Base-by-base conservation (phyloP, 2,888 invertebrate genomes). In the Hecatera dysodea region DNA sequence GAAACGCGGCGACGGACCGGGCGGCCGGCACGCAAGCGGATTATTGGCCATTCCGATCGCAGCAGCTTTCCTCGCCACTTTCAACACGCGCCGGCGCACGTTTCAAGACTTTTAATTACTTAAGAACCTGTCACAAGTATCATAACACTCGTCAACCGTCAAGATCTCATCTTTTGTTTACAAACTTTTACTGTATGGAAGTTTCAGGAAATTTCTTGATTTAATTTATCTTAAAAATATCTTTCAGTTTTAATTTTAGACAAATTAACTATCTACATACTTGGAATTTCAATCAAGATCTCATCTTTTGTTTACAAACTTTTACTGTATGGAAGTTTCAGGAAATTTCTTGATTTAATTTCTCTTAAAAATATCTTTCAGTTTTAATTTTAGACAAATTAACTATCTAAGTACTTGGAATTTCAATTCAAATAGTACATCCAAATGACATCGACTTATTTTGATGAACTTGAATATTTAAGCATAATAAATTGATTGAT, bases 41-140 rank as follows among this genome's bases (percentile, higher is more conserved):
- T 88, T 90, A 90, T 91, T 93, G 93, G 90, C 92, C 93, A 93
- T 93, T 92, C 90, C 89, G 88, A 90, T 88, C 87, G 90, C 81
- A 83, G 87, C 93, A 93, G 94, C 95, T 95, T 95, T 95, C 95
- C 87, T 93, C 89, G 91, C 91, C 91, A 93, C 95, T 95, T 94
- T 95, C 94, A 89, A 93, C 92, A 81, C 91, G 85, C 88, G 86
- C 84, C 82, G 72, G 86, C 88, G 88, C 87, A 90, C 92, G 91
- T 91, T 89, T 87, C 87, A 86, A 90, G 92, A 92, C 90, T 94
- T 91, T 92, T 93, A 94, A 95, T 94, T 93, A 93, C 91, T 89
- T 84, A 82, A 87, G 82, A 87, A 89, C 88, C 87, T 86, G 87
- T 88, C 87, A 86, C 85, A 66, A 76, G 75, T 76, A 77, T 74